Percentiles rank a stretch among this genome's conserved stretches.
phyloP scores from a whole-genome alignment of 2,797 vertebrate genomes.

The Danio choprae region DNA sequence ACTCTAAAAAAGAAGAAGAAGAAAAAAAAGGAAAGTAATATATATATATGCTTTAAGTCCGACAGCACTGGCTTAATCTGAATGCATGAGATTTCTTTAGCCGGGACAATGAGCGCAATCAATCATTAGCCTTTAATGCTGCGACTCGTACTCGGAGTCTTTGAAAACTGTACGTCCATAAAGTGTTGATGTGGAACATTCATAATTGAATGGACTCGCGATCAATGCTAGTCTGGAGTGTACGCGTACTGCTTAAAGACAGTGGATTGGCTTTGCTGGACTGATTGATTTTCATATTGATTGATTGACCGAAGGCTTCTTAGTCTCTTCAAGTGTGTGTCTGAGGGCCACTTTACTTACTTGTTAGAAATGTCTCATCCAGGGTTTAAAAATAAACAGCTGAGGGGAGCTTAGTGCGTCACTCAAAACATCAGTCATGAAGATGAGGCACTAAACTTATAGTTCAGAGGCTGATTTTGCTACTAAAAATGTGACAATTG shows the following conservation, averaged over 20 bases:
- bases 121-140: constrained; percentile 45
- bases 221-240: constrained; percentile 47
- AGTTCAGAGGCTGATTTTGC: background rate
- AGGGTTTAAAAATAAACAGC: constrained; percentile 26
- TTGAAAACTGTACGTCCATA: constrained; percentile 39
- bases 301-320: constrained; percentile 41
- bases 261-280: constrained; percentile 34
- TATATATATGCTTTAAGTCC: constrained; percentile 49
- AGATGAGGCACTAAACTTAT: background rate
- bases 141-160: constrained; percentile 19
- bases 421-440: constrained; percentile 14
- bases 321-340: constrained; percentile 5
- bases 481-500: background rate
- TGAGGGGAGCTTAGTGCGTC: constrained; percentile 7
- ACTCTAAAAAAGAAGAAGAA: constrained; percentile 7
- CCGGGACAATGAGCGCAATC: constrained; percentile 42
- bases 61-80: constrained; percentile 48
- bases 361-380: constrained; percentile 25
- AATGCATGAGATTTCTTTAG: constrained; percentile 45
- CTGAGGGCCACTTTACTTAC: constrained; percentile 39
- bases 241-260: constrained; percentile 33
- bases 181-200: constrained; percentile 43
- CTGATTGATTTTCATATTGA: constrained; percentile 50
- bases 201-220: constrained; percentile 57
- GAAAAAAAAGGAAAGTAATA: constrained; percentile 33